Conservation (phyloP, 2,888 invertebrate species). For the Craniophora ligustri region DNA sequence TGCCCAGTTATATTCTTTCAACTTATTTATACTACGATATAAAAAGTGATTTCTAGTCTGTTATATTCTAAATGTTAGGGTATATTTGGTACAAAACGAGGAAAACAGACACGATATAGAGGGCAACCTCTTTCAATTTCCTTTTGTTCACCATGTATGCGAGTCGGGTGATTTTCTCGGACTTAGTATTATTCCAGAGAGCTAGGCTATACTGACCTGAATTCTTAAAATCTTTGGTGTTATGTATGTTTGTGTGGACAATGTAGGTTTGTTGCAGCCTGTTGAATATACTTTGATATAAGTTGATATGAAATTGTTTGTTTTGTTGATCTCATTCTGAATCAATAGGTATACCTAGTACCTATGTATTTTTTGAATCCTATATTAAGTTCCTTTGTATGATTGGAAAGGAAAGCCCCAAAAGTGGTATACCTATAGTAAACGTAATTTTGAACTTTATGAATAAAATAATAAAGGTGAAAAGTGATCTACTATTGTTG, state of each 20-base stretch:
- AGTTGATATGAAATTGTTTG: not conserved
- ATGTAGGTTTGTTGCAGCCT: conserved; percentile 8
- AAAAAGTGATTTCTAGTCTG: too few species aligned
- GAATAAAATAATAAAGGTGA: too few species aligned
- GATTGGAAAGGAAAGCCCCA: too few species aligned
- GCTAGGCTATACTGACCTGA: conserved; percentile 19
- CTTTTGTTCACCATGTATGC: conserved; percentile 26
- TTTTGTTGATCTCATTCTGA: not conserved
- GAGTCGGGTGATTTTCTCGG: conserved; percentile 11
- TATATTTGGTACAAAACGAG: not conserved
- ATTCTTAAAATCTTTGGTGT: conserved; percentile 11
- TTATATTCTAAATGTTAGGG: too few species aligned
- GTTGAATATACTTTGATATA: not conserved
- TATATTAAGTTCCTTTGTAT: too few species aligned
- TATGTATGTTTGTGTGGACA: conserved; percentile 14
- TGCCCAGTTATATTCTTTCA: too few species aligned
- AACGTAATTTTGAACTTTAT: too few species aligned
- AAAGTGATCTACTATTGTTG: too few species aligned
- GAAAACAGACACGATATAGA: conserved; percentile 13
- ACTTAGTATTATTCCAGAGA: conserved; percentile 13
- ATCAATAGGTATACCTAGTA: too few species aligned
- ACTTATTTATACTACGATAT: too few species aligned
- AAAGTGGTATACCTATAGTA: too few species aligned
- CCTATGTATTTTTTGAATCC: too few species aligned
- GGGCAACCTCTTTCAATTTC: conserved; percentile 22